Percentiles rank a stretch among this genome's conserved stretches.
These are phyloP conservation scores for Syrphus vitripennis DNA, from an alignment of 2,888 invertebrate species.

Conservation along the genomic window DNA sequence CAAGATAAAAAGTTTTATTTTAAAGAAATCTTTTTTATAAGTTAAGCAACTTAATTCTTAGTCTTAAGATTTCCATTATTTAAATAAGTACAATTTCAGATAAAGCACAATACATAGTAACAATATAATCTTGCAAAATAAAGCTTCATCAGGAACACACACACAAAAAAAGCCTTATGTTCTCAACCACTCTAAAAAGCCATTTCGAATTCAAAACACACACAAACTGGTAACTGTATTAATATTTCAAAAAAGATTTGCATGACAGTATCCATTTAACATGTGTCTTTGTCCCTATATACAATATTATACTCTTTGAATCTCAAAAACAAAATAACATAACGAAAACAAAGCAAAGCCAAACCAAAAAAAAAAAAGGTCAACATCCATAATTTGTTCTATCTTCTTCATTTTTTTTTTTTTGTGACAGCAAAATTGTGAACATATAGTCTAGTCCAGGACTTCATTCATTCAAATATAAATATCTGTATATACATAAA, in stretches of 20 bases:
- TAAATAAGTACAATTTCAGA: not conserved
- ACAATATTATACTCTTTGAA: not conserved
- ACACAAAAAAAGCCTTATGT: not conserved
- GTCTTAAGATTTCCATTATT: not conserved
- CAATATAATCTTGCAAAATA: not conserved
- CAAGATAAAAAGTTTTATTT: too few species aligned
- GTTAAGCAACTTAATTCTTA: not conserved
- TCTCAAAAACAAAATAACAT: not conserved
- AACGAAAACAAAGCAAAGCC: not conserved
- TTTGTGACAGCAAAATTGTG: constrained; percentile 1
- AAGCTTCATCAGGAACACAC: not conserved
- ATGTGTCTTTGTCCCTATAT: constrained; percentile 10
- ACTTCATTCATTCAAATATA: not conserved
- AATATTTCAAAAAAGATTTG: constrained; percentile 36
- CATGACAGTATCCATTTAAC: constrained; percentile 46
- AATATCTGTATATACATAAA: not conserved
- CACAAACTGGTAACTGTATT: constrained; percentile 20
- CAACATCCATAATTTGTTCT: constrained; percentile 19
- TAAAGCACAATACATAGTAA: not conserved
- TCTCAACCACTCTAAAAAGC: constrained; percentile 6
- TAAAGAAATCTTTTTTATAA: too few species aligned
- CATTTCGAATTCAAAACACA: constrained; percentile 22
- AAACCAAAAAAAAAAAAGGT: constrained; percentile 6
- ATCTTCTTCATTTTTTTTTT: not conserved
- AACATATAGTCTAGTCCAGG: constrained; percentile 1